phyloP scores from a whole-genome alignment of 1,140 invertebrate genomes.

The Bombus sylvicola region DNA sequence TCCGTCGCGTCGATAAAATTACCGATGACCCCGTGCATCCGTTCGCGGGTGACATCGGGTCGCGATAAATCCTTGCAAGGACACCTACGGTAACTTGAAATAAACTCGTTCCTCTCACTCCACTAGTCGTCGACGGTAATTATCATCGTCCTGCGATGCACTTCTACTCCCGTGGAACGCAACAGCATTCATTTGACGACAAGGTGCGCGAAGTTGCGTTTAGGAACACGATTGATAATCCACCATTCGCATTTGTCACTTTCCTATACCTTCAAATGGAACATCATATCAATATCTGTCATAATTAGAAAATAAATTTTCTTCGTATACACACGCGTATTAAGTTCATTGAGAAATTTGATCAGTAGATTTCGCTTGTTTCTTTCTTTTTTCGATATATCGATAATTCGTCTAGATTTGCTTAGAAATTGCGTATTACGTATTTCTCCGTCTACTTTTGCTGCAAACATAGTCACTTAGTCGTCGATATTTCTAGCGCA shows the following conservation, averaged over 20 bases:
- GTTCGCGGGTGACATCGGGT: not conserved
- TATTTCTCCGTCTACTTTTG: too few relatives aligned
- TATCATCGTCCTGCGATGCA: constrained; percentile 30
- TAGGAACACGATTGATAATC: not conserved
- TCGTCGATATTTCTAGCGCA: too few relatives aligned
- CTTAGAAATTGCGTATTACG: too few relatives aligned
- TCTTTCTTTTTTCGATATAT: too few relatives aligned
- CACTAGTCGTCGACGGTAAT: constrained; percentile 9
- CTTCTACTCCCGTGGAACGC: constrained; percentile 46
- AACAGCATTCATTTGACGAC: constrained; percentile 18
- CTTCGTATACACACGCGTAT: too few relatives aligned
- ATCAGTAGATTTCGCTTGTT: too few relatives aligned
- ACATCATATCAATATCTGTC: too few relatives aligned
- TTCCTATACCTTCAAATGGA: too few relatives aligned
- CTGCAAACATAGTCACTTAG: too few relatives aligned
- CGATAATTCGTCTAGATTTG: too few relatives aligned
- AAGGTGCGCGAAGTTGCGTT: constrained; percentile 13
- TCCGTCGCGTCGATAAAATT: not conserved
- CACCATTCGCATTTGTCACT: not conserved
- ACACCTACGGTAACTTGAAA: constrained; percentile 8
- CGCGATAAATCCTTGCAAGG: constrained; percentile 54
- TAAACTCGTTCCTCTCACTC: constrained; percentile 58
- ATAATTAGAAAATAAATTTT: too few relatives aligned
- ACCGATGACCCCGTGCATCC: not conserved
- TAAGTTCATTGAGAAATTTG: too few relatives aligned